phyloP scores from a whole-genome alignment of 2,797 vertebrate genomes.

The Leptodactylus fallax region DNA sequence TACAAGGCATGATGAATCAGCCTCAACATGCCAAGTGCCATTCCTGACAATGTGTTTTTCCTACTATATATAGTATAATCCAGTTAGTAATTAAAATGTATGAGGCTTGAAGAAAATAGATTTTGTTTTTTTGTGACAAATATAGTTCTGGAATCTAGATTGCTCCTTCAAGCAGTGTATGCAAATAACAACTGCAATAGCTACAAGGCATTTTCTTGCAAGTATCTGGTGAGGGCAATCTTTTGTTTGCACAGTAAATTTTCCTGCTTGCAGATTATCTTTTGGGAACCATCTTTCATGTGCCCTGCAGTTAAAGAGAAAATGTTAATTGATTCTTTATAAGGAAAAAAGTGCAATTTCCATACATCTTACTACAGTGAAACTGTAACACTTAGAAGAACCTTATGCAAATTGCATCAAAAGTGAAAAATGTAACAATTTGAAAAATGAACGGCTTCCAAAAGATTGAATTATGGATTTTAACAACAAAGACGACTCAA shows the following conservation, averaged over 20 bases:
- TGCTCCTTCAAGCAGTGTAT: slow-evolving; percentile 65
- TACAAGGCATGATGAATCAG: too few relatives aligned
- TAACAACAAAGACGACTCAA: slow-evolving; percentile 40
- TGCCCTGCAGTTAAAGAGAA: slow-evolving; percentile 58
- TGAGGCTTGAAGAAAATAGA: slow-evolving; percentile 35
- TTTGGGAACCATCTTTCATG: slow-evolving; percentile 59
- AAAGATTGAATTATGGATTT: slow-evolving; percentile 28
- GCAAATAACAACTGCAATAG: slow-evolving; percentile 61
- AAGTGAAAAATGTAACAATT: slow-evolving; percentile 43
- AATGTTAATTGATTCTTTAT: slow-evolving; percentile 56
- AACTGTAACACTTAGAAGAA: slow-evolving; percentile 28
- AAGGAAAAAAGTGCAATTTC: background rate
- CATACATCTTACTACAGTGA: slow-evolving; percentile 53
- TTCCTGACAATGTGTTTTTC: too few relatives aligned
- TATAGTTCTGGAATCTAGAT: slow-evolving; percentile 66
- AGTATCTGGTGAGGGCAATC: slow-evolving; percentile 65
- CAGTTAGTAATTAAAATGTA: slow-evolving; percentile 42
- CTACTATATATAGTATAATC: slow-evolving; percentile 20
- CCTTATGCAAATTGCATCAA: slow-evolving; percentile 55
- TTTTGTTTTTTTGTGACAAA: slow-evolving; percentile 54
- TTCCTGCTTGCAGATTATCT: slow-evolving; percentile 60
- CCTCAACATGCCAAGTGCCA: too few relatives aligned
- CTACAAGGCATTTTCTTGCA: slow-evolving; percentile 66
- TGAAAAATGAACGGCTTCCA: slow-evolving; percentile 56
- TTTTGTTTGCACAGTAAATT: slow-evolving; percentile 63